Base-by-base conservation (phyloP, 2,888 invertebrate species). In the Tortrix viridana region DNA sequence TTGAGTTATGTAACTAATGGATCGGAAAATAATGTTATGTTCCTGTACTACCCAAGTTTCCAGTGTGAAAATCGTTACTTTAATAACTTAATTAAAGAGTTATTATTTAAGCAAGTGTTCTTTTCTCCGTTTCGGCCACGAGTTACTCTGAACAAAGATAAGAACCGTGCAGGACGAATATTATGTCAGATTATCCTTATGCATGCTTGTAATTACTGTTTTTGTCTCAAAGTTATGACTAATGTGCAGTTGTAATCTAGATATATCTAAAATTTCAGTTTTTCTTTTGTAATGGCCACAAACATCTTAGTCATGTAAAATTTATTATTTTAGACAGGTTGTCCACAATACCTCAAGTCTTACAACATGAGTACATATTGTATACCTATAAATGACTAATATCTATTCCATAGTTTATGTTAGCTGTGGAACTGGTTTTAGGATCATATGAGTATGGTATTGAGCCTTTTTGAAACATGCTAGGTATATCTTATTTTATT, bases 1-100 rank as follows among this genome's bases (percentile, higher is more conserved):
- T 80, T 89, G 84, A 89, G 89, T 93, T 93, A 93, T 92, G 91
- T 92, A 89, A 90, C 84, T 83, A 70, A 77, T 82, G 82, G 82
- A 16, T 53, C 16, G 23, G 59, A 22, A 65, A 55, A 44, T 48
- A 26, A 32, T 59, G 52, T 23, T 59, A 20, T 43, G 23, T 20
- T 49, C 7, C 19, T 23, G 44, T 23, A 14, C 41, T 18, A 32
- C 53, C 38, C 41, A 4, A 20, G 7, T 18, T 47, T 20, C 1
- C 12, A 43, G 12, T 20, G 38, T 41, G 9, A 38, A 14, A 32
- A 26, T 19, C 4, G 16, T 54, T 47, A 7, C 20, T 32, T 14
- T 32, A 52, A 18, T 20, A 53, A 9, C 47, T 20, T 3, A 38
- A 9, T 19, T 16, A 26, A 22, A 22, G 6, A n/a, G 9, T 46